Conservation (phyloP, 1,140 invertebrate species). For the Linepithema humile region DNA sequence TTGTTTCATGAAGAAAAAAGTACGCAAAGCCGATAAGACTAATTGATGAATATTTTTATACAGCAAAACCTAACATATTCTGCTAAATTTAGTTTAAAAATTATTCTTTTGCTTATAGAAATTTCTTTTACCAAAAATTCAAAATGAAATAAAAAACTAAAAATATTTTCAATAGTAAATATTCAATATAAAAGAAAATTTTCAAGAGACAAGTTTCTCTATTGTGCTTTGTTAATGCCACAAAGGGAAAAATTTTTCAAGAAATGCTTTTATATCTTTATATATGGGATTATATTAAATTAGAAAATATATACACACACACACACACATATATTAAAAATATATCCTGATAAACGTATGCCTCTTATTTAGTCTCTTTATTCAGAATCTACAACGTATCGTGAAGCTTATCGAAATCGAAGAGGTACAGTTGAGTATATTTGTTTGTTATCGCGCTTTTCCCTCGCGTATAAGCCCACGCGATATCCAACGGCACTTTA, state of each 20-base stretch:
- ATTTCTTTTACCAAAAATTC: background rate
- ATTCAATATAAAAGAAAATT: background rate
- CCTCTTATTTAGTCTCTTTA: background rate
- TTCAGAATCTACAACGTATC: background rate
- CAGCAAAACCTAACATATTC: background rate
- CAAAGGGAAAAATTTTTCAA: too few species aligned
- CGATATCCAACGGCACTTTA: constrained; percentile 44
- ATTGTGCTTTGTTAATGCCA: background rate
- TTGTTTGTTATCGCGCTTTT: background rate
- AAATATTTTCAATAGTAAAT: background rate
- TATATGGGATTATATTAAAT: too few species aligned
- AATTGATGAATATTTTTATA: background rate
- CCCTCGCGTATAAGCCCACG: background rate
- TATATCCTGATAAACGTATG: background rate
- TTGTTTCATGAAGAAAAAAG: background rate
- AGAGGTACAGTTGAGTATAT: background rate
- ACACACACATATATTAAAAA: too few species aligned
- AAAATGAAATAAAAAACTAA: background rate
- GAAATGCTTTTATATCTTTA: too few species aligned
- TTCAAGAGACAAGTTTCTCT: background rate
- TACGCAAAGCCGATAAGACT: background rate
- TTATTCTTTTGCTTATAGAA: background rate
- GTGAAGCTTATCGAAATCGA: constrained; percentile 17
- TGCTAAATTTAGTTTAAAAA: background rate
- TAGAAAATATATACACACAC: too few species aligned